Conservation (phyloP, 2,888 invertebrate species). For the Rhagonycha fulva region DNA sequence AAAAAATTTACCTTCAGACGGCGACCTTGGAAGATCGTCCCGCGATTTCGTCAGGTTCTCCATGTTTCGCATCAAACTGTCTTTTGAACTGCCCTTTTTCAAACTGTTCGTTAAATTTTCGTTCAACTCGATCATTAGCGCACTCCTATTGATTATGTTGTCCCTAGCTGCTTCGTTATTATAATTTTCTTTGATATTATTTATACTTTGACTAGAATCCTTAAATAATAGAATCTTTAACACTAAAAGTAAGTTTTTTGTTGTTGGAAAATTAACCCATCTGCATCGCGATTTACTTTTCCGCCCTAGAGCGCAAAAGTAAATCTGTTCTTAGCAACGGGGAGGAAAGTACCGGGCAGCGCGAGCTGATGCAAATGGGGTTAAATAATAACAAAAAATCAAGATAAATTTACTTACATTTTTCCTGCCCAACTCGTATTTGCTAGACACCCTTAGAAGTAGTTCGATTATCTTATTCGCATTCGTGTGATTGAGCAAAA, state of each 20-base stretch:
- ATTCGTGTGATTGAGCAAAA: constrained; percentile 29
- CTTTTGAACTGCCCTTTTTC: constrained; percentile 24
- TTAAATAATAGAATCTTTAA: constrained; percentile 22
- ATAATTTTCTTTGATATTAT: constrained; percentile 1
- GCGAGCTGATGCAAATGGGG: neutral
- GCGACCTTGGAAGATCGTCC: constrained; percentile 5
- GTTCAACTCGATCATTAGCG: constrained; percentile 15
- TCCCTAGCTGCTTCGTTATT: constrained; percentile 11
- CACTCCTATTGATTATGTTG: constrained; percentile 8
- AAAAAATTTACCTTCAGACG: constrained; percentile 12
- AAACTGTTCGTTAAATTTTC: constrained; percentile 22
- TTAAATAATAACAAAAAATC: neutral
- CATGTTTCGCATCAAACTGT: constrained; percentile 24
- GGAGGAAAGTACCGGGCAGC: neutral
- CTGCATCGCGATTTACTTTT: neutral
- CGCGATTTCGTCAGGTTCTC: constrained; percentile 21
- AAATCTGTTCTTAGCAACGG: too few relatives aligned
- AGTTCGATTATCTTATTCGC: constrained; percentile 35
- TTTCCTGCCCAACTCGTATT: neutral
- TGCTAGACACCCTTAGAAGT: constrained; percentile 34
- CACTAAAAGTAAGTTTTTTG: constrained; percentile 2
- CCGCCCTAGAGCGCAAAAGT: too few relatives aligned
- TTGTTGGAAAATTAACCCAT: neutral
- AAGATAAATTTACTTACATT: constrained; percentile 9
- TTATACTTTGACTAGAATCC: constrained; percentile 23